Evolutionary conservation across 2,113 vertebrate species (phyloP), one percentile per base, ranked within the genome.

Genomic region (Rhagologus leucostigma): DNA sequence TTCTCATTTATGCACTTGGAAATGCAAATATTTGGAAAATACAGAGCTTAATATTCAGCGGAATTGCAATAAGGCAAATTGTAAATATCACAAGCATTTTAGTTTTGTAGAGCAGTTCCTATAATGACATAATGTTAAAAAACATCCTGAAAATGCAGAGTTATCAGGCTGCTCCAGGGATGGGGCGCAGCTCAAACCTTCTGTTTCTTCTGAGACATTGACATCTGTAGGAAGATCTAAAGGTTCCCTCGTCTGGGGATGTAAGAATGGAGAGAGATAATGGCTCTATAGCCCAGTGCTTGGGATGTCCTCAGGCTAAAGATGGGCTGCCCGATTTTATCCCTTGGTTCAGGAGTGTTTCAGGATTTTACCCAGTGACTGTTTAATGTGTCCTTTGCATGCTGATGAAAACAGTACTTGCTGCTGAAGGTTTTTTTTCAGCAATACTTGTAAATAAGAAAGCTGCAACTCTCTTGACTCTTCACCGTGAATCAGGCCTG

Each of bases 1-100:
- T 93, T 93, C 86, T 96, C 78, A 88, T 93, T 97, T 96, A 89
- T 91, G 80, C 81, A 75, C 88, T 95, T 41, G 63, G 95, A 97
- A 96, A 96, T 92, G 93, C 92, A 95, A 96, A 97, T 86, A 94
- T 95, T 96, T 95, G 42, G 70, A 97, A 97, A 97, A 97, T 83
- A 96, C 35, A 69, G 90, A 96, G 77, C 69, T 96, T 97, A 94
- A 77, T n/a, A 29, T 96, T 90, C 68, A 94, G 47, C 32, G 24
- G 80, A 94, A 96, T 87, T 96, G 81, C 81, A 97, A 55, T 85
- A 92, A 94, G 59, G 73, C 63, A 83, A 93, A 87, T 29, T 33
- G 69, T 60, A 93, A 92, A 94, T 73, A 93, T 81, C 84, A 78
- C 41, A 95, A 73, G 37, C 13, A 46, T 90, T 84, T 90, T 94